Evolutionary conservation across 2,797 vertebrate genomes (phyloP), one percentile per base, ranked within the genome.

Genomic region (Centroberyx gerrardi): DNA sequence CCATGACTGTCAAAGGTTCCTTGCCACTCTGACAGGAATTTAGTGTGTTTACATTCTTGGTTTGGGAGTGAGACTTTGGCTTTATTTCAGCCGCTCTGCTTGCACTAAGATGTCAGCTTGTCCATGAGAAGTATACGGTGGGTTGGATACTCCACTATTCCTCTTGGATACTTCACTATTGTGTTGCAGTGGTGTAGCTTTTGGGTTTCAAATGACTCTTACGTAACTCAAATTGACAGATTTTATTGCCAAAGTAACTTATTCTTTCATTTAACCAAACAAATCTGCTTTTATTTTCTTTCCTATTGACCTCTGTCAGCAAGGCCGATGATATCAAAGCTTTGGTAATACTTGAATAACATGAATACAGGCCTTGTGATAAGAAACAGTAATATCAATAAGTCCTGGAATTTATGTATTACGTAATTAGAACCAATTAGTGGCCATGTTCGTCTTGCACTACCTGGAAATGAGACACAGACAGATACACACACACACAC

Each of bases 21-120:
- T 87, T 81, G 78, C 91, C 85, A 90, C 88, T 93, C 86, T 91
- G 90, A 88, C 91, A 89, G 88, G 92, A 93, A 93, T 93, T 93
- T 90, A 89, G 80, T 88, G 72, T 94, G 94, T 96, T 96, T 95
- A 95, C 94, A 96, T 95, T 96, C 94, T 94, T 95, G 68, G 86
- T 86, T 88, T 90, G 93, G 94, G 94, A 95, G 94, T 89, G 78
- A 56, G 70, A 90, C 86, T 86, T 88, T 91, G 88, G 87, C 74
- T 84, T 91, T 85, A 83, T 84, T 88, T 93, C 87, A 92, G 84
- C 74, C 69, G 78, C 76, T 78, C 76, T 72, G 49, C 79, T 81
- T 76, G 75, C 56, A 88, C 69, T 75, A 64, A 91, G 90, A 93
- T 90, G 90, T 91, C 90, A 90, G 53, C 87, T 83, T 88, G 84